These are phyloP conservation scores for Gila orcuttii DNA, from an alignment of 2,113 vertebrate genomes.

Conservation along the genomic window DNA sequence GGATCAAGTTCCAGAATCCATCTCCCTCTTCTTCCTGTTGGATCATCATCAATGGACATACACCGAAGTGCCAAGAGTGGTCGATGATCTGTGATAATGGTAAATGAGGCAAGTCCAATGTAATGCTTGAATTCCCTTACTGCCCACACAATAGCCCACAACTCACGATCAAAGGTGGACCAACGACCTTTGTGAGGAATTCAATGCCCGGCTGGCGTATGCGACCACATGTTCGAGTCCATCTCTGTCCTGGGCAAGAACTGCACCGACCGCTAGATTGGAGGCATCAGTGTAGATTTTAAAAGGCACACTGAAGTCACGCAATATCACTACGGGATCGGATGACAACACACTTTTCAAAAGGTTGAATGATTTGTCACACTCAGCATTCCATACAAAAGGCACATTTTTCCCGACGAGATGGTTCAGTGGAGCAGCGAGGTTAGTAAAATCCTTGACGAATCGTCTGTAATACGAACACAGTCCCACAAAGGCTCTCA, in stretches of 20 bases:
- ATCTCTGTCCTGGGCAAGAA: conserved; percentile 3
- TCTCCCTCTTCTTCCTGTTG: neutral
- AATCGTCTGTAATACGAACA: conserved; percentile 17
- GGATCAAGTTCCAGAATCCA: conserved; percentile 31
- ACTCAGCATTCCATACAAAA: neutral
- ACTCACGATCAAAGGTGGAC: no score
- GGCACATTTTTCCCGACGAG: conserved; percentile 19
- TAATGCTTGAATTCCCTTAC: conserved; percentile 10
- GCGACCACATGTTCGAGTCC: no score
- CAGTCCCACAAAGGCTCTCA: no score
- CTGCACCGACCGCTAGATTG: conserved; percentile 19
- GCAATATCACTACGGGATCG: conserved; percentile 17
- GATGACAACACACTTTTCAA: conserved; percentile 12
- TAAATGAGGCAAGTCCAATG: conserved; percentile 13
- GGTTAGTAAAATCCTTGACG: conserved; percentile 15
- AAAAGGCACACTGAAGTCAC: conserved; percentile 32
- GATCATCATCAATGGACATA: conserved; percentile 30
- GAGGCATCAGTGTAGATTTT: conserved; percentile 44
- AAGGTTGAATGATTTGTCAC: neutral
- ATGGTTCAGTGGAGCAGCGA: conserved; percentile 29
- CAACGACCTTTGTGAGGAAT: no score
- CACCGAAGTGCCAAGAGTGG: conserved; percentile 3
- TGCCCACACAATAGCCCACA: no score
- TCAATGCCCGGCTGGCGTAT: no score
- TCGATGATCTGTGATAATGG: conserved; percentile 39